A percentile compares a stretch with the other conserved stretches of the same genome.
Evolutionary conservation across 2,888 invertebrate species (phyloP).

Genomic region (Sphinx pinastri): DNA sequence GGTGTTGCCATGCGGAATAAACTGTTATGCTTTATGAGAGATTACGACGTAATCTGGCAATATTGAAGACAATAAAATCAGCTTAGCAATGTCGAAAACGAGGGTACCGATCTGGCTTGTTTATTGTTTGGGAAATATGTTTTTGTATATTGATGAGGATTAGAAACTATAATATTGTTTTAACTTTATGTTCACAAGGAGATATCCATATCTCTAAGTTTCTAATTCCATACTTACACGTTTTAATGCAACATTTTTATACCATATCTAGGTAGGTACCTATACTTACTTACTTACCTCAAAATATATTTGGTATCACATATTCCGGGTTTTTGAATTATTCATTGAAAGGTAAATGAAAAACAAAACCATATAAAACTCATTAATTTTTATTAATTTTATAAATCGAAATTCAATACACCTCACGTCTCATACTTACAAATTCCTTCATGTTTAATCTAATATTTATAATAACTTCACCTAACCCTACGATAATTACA

Average conservation of each 20-base stretch:
- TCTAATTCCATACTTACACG: no score
- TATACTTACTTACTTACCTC: no score
- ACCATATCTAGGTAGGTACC: no score
- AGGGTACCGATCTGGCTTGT: slow-evolving; percentile 45
- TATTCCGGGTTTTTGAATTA: neutral
- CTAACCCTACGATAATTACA: slow-evolving; percentile 76
- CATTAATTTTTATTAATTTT: slow-evolving; percentile 83
- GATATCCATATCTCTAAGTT: no score
- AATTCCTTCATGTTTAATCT: slow-evolving; percentile 78
- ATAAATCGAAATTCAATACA: slow-evolving; percentile 83
- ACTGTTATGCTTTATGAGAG: slow-evolving; percentile 82
- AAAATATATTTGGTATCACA: neutral
- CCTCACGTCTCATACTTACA: slow-evolving; percentile 78
- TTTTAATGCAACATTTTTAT: no score
- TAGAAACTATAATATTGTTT: neutral
- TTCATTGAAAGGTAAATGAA: slow-evolving; percentile 43
- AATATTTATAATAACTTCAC: slow-evolving; percentile 75
- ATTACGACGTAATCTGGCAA: slow-evolving; percentile 82
- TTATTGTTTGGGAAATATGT: slow-evolving; percentile 42
- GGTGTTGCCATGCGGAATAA: slow-evolving; percentile 83
- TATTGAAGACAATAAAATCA: slow-evolving; percentile 83
- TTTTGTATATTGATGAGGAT: slow-evolving; percentile 5
- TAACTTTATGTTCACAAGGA: neutral
- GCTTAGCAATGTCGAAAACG: slow-evolving; percentile 58
- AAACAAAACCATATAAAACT: slow-evolving; percentile 64